Conservation (phyloP, 2,113 vertebrate species). For the Rhizomys pruinosus region DNA sequence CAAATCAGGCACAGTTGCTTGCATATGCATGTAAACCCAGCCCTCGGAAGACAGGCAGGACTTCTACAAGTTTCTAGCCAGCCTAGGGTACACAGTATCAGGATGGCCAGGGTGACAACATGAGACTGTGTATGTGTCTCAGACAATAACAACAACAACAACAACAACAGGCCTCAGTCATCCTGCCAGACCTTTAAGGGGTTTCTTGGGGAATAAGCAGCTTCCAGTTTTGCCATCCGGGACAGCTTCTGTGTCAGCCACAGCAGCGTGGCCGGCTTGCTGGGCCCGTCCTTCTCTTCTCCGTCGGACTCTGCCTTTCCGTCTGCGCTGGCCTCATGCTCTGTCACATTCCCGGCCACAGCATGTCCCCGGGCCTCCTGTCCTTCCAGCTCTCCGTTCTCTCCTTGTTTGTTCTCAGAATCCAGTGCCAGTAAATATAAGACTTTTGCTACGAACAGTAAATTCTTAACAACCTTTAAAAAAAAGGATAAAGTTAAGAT, state of each 20-base stretch:
- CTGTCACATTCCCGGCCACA: conserved; percentile 25
- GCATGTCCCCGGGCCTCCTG: background rate
- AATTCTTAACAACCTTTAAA: conserved; percentile 95
- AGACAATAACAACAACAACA: background rate
- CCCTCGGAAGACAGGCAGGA: background rate
- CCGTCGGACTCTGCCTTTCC: conserved; percentile 32
- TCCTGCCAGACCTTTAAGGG: conserved; percentile 91
- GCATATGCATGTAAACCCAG: background rate
- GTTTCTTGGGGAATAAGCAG: conserved; percentile 92
- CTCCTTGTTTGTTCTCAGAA: conserved; percentile 74
- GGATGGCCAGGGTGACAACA: too few species aligned
- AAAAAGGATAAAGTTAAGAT: background rate
- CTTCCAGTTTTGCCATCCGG: conserved; percentile 93
- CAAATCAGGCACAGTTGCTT: background rate
- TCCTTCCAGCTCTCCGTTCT: conserved; percentile 41
- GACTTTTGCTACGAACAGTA: conserved; percentile 95
- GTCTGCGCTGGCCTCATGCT: conserved; percentile 49
- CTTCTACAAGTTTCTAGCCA: background rate
- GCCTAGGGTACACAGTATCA: background rate
- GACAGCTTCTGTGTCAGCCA: conserved; percentile 95
- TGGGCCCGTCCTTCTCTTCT: conserved; percentile 80
- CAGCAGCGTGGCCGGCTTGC: conserved; percentile 88
- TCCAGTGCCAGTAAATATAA: conserved; percentile 92
- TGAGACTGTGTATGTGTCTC: background rate
- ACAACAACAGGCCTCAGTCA: background rate